Base-by-base conservation (phyloP, 2,888 invertebrate genomes). In the Eulithis testata region DNA sequence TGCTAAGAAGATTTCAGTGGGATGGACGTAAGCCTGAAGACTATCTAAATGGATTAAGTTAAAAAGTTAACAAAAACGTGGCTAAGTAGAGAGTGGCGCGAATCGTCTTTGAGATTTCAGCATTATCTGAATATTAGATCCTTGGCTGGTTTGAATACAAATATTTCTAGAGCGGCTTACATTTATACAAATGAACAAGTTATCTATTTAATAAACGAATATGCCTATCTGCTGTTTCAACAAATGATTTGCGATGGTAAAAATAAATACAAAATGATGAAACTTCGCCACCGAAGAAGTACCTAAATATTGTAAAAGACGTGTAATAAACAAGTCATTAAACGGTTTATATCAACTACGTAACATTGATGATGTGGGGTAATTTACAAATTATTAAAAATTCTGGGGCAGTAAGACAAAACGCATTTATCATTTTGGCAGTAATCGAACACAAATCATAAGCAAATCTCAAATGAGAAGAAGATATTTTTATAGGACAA, bases 41-140 rank as follows among this genome's bases (percentile, higher is more conserved):
- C 69, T 70, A 65, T 69, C 66, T 63, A 69, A 67, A 72, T 65
- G 73, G 69, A 72, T 73, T 69, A 71, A 68, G 68, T 66, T 63
- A 65, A 66, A 72, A 78, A 75, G 73, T 71, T 73, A 71, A 70
- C 71, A 70, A 69, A 76, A 73, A 70, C 69, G 68, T 60, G 55
- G 66, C 59, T 62, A 60, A 68, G 72, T 68, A 58, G 54, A 55
- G 63, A 56, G 60, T 60, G 67, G 66, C 58, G 59, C 66, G 14
- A 65, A 31, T 64, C 63, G 50, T 52, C 58, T 70, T 58, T 61
- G 67, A 73, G 72, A 75, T 76, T 75, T 73, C 54, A 69, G 64
- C 56, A 69, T 76, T 75, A 76, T 75, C 70, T 72, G 59, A 60
- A 73, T 78, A 76, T 77, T 70, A 76, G 75, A 77, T 71, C 75